Evolutionary conservation across 1,140 invertebrate species (phyloP), one percentile per base, ranked within the genome.

Genomic region (Drosophila athabasca): DNA sequence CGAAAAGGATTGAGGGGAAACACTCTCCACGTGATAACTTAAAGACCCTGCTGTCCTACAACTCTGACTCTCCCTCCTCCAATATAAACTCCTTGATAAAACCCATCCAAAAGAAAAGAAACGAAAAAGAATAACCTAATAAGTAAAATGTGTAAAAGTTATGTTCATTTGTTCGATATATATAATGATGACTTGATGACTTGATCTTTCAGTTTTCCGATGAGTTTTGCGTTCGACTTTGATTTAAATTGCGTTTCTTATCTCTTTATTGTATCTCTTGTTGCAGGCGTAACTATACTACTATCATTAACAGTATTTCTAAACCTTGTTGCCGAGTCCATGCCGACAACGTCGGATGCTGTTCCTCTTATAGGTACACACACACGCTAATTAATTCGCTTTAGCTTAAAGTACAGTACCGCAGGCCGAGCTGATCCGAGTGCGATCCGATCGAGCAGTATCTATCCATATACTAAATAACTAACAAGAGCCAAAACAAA

Each of bases 261-360:
- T 79, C 50, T 79, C 61, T 79, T 88, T 83, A 83, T 79, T 78
- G 78, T 90, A 84, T 90, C 76, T 91, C 85, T 91, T 89, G 79
- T 93, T 92, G 92, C 95, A 98, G 97, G 98, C 94, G 98, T 99
- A 92, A 99, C 98, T 92, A 99, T 99, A 93, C 95, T 99, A 92
- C 96, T 99, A 92, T 99, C 98, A 93, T 95, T 99, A 94, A 99
- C 98, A 93, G 98, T 99, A 92, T 99, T 99, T 95, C 95, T 97
- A 93, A 97, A 97, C 94, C 95, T 98, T 93, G 96, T 98, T 81
- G 96, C 96, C 81, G 97, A 98, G 95, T 97, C 96, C 91, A 96
- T 98, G 94, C 97, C 97, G 88, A 96, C 96, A 77, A 97, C 96
- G 66, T 97, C 97, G 91, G 97, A 98, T 92, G 96, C 96, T 90